Percentiles rank a stretch among this genome's conserved stretches.
These are phyloP conservation scores for Mechanitis messenoides DNA, from an alignment of 2,888 invertebrate genomes.

Conservation along the genomic window DNA sequence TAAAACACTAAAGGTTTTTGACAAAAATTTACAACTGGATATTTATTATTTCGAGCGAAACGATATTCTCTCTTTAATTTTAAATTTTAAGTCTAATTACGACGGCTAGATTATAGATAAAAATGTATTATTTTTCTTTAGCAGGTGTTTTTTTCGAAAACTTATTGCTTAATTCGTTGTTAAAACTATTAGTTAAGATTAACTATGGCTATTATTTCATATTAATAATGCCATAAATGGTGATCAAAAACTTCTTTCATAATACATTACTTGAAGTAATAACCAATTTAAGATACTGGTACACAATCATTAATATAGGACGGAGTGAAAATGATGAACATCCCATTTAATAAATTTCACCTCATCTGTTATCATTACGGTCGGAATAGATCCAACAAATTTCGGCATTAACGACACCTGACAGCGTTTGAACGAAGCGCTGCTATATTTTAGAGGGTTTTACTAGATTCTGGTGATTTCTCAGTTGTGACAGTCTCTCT, in stretches of 20 bases:
- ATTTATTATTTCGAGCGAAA: too few species aligned
- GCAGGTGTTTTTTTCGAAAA: too few species aligned
- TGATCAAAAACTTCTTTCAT: not conserved
- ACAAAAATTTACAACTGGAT: too few species aligned
- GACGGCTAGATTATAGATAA: too few species aligned
- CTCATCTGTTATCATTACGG: conserved; percentile 7
- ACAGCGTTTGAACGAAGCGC: conserved; percentile 12
- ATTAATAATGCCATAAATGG: too few species aligned
- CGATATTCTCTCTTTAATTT: too few species aligned
- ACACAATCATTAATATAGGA: conserved; percentile 5
- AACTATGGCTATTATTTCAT: too few species aligned
- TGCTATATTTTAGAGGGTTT: conserved; percentile 8
- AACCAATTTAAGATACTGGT: conserved; percentile 2
- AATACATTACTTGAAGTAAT: not conserved
- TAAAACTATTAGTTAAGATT: too few species aligned
- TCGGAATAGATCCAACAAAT: conserved; percentile 9
- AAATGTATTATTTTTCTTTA: too few species aligned
- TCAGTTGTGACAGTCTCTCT: conserved; percentile 6
- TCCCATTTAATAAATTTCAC: conserved; percentile 7
- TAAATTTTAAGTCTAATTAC: too few species aligned
- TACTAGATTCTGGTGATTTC: conserved; percentile 6
- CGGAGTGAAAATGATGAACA: conserved; percentile 6
- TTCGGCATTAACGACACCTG: conserved; percentile 19
- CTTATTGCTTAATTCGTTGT: too few species aligned
- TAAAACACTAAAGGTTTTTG: too few species aligned